phyloP scores from a whole-genome alignment of 2,113 vertebrate genomes.

The Rhinogobius similis region DNA sequence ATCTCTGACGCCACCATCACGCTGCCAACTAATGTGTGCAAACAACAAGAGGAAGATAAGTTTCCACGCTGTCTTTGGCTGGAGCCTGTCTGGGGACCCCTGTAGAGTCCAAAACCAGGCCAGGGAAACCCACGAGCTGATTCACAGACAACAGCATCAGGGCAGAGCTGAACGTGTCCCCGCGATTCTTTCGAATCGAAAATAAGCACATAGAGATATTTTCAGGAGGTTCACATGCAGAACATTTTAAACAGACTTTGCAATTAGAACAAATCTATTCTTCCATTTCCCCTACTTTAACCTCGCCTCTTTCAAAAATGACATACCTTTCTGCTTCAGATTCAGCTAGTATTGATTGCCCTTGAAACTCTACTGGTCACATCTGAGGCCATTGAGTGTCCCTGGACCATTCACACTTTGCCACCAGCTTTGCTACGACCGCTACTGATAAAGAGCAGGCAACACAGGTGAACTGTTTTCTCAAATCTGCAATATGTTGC shows the following conservation, averaged over 20 bases:
- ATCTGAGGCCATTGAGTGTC: constrained; percentile 11
- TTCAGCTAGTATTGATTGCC: background rate
- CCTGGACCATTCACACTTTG: constrained; percentile 38
- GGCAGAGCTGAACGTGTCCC: constrained; percentile 51
- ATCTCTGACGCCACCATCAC: constrained; percentile 28
- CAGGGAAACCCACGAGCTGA: constrained; percentile 13
- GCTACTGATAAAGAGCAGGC: too few species aligned
- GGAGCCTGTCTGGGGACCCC: constrained; percentile 30
- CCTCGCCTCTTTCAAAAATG: background rate
- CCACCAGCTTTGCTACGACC: constrained; percentile 23
- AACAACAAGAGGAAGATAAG: constrained; percentile 32
- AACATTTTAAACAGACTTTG: background rate
- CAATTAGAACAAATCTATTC: too few species aligned
- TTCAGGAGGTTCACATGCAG: background rate
- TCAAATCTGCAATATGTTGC: constrained; percentile 30
- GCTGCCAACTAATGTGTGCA: constrained; percentile 39
- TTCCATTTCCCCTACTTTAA: too few species aligned
- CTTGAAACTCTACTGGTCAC: constrained; percentile 19
- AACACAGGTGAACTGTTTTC: too few species aligned
- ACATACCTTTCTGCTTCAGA: background rate
- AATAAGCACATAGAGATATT: too few species aligned
- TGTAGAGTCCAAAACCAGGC: constrained; percentile 20
- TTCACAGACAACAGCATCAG: constrained; percentile 57
- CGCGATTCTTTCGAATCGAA: constrained; percentile 25
- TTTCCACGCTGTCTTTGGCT: constrained; percentile 29